These are phyloP conservation scores for Papilio polytes DNA, from an alignment of 1,140 invertebrate genomes.

Conservation along the genomic window DNA sequence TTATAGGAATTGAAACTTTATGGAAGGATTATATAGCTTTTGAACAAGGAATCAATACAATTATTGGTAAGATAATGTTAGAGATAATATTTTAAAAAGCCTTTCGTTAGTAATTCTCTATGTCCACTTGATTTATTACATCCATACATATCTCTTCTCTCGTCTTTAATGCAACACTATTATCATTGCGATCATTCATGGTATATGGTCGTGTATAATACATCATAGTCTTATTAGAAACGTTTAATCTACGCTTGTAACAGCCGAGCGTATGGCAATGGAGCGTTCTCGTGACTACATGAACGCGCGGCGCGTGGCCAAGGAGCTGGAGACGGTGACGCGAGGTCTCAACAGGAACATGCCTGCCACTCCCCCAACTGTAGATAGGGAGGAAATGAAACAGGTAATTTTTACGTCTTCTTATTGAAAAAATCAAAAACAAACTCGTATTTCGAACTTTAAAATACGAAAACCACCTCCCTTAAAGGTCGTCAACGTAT, in stretches of 20 bases:
- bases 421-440: no score
- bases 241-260: neutral
- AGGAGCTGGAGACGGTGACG: slow-evolving; percentile 97
- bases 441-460: no score
- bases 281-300: slow-evolving; percentile 97
- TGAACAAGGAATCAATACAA: slow-evolving; percentile 97
- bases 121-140: no score
- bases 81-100: no score
- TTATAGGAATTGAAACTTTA: slow-evolving; percentile 98
- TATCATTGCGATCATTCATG: no score
- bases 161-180: no score
- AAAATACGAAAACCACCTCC: no score
- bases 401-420: slow-evolving; percentile 84
- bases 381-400: slow-evolving; percentile 95
- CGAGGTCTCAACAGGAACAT: slow-evolving; percentile 97
- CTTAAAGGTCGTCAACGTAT: no score
- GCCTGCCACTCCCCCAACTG: slow-evolving; percentile 96
- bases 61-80: slow-evolving; percentile 86
- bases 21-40: slow-evolving; percentile 99
- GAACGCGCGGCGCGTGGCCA: slow-evolving; percentile 98
- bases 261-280: slow-evolving; percentile 95
- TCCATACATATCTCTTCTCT: no score
- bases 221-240: neutral
- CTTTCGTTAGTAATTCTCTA: no score
- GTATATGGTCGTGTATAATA: no score